Base-by-base conservation (phyloP, 1,140 invertebrate genomes). In the Geopemphigus sp. region DNA sequence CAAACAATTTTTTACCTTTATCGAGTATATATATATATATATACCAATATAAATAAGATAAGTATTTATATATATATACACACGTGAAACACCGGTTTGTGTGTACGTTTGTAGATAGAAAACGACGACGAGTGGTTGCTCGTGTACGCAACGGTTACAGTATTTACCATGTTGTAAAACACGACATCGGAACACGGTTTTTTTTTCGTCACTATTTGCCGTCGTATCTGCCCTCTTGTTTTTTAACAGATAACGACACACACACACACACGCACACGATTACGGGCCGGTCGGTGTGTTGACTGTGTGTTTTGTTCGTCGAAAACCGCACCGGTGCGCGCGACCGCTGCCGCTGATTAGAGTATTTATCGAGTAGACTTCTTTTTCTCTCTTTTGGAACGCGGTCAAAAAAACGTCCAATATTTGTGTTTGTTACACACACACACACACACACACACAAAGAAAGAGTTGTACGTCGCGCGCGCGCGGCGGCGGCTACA, bases 151-250 rank as follows among this genome's bases (percentile, higher is more conserved):
- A 4, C 32, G 32, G 8, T 39, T 39, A 39, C 12, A 78, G 45
- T 78, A 78, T 78, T 78, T 78, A 78, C 74, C 74, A 63, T 24
- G 74, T 78, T 78, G 74, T 78, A 78, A 78, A 78, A 78, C 74
- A 78, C 57, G 56, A 61, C 74, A 63, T 56, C 47, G 50, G 74
- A 63, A 74, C 53, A 74, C 53, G 54, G 14, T 56, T 61, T 61
- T 59, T 59, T 78, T 50, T 45, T 63, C 17, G 26, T 22, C 56
- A 56, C 15, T 76, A 78, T 78, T 78, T 78, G 74, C 61, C 57
- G 61, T 78, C 74, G 39, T 78, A 78, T 78, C 74, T 78, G 74
- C 57, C 56, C 74, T 78, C 57, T 63, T 78, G 47, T 78, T 78
- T 61, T 78, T 78, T 61, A 59, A 61, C 74, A 61, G 74, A 78